A percentile compares a stretch with the other conserved stretches of the same genome.
phyloP scores from a whole-genome alignment of 2,888 invertebrate species.

The Pseudococcus jackbeardsleyi region DNA sequence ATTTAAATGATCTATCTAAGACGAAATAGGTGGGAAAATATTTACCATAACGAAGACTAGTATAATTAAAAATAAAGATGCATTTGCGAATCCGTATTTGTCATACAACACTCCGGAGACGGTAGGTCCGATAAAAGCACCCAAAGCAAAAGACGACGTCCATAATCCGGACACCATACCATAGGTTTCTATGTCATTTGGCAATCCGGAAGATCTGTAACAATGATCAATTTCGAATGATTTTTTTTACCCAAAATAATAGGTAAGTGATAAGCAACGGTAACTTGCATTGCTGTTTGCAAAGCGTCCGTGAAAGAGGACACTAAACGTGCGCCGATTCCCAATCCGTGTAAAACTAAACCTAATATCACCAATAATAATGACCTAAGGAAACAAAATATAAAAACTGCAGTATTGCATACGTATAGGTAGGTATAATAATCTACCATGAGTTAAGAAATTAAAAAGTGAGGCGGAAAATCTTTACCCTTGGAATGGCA shows the following conservation, averaged over 20 bases:
- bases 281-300: slow-evolving; percentile 82
- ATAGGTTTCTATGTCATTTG: slow-evolving; percentile 89
- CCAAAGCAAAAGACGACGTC: slow-evolving; percentile 90
- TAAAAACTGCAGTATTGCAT: neutral
- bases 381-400: slow-evolving; percentile 70
- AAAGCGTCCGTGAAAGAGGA: slow-evolving; percentile 89
- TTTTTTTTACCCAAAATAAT: neutral
- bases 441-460: neutral
- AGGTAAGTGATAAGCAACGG: neutral
- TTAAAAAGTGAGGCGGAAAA: no score
- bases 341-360: slow-evolving; percentile 83
- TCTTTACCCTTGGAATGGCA: slow-evolving; percentile 75
- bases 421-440: neutral
- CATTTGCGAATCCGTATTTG: slow-evolving; percentile 78
- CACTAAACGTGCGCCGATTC: slow-evolving; percentile 86
- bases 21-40: slow-evolving; percentile 64
- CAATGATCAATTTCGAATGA: neutral
- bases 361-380: slow-evolving; percentile 80
- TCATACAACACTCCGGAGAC: slow-evolving; percentile 82
- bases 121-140: slow-evolving; percentile 87
- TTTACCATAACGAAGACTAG: slow-evolving; percentile 79
- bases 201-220: slow-evolving; percentile 79
- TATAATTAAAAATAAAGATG: slow-evolving; percentile 79
- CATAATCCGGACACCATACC: slow-evolving; percentile 91
- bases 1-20: neutral